Percentiles rank a stretch among this genome's conserved stretches.
Evolutionary conservation across 2,797 vertebrate species (phyloP).

Genomic region (Sebastes alutus): DNA sequence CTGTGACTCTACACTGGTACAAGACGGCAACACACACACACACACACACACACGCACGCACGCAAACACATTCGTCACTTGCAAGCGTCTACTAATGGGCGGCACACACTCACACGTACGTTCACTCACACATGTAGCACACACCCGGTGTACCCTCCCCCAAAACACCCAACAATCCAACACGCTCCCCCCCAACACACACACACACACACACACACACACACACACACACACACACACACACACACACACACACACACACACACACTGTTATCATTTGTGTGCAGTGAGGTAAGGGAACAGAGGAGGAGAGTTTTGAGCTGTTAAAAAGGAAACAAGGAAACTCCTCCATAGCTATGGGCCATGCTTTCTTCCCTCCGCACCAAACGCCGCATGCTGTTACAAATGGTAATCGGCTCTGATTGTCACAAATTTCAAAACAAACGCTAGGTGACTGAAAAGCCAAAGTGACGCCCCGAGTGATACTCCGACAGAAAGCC

Average conservation of each 20-base stretch:
- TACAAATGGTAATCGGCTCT: conserved; percentile 83
- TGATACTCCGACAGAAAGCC: conserved; percentile 77
- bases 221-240: no score
- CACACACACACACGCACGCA: conserved; percentile 49
- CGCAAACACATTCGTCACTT: conserved; percentile 35
- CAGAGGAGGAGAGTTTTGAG: conserved; percentile 66
- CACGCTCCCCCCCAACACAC: background rate
- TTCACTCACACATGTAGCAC: conserved; percentile 14
- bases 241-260: no score
- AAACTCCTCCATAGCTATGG: conserved; percentile 78
- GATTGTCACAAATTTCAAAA: conserved; percentile 85
- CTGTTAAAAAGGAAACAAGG: conserved; percentile 74
- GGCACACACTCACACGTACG: conserved; percentile 28
- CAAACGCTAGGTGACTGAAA: conserved; percentile 83
- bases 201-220: conserved; percentile 36
- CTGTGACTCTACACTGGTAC: conserved; percentile 64
- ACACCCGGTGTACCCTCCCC: conserved; percentile 12
- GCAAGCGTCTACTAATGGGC: conserved; percentile 35
- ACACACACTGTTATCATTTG: conserved; percentile 63
- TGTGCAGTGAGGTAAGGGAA: conserved; percentile 65
- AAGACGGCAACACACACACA: conserved; percentile 41
- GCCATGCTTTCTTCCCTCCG: conserved; percentile 78
- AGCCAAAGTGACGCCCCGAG: conserved; percentile 82
- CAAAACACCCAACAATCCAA: conserved; percentile 9
- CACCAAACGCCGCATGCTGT: conserved; percentile 77